phyloP scores from a whole-genome alignment of 2,888 invertebrate genomes.

The Drosophila cracens region DNA sequence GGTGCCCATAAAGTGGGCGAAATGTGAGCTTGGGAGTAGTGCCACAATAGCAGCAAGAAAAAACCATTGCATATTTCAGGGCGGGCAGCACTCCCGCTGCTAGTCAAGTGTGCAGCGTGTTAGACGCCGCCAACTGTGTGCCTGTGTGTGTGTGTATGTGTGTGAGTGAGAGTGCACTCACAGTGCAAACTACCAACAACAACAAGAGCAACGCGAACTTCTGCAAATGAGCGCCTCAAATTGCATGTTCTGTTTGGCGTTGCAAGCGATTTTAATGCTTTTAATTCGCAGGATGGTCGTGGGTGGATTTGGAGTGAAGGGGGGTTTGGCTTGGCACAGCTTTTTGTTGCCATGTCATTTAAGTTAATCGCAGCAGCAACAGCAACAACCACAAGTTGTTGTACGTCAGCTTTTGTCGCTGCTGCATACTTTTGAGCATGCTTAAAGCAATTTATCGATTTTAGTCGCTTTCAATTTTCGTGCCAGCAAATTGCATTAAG shows the following conservation, averaged over 20 bases:
- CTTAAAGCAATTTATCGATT: conserved; percentile 60
- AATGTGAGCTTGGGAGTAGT: conserved; percentile 58
- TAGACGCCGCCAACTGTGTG: conserved; percentile 32
- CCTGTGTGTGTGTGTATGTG: conserved; percentile 17
- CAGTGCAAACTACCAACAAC: conserved; percentile 32
- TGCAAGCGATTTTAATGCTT: conserved; percentile 70
- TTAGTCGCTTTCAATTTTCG: conserved; percentile 33
- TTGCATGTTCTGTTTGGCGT: conserved; percentile 70
- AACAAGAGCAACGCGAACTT: conserved; percentile 28
- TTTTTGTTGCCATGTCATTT: conserved; percentile 54
- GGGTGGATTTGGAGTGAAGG: background rate
- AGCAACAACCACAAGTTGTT: conserved; percentile 34
- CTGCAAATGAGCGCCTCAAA: conserved; percentile 55
- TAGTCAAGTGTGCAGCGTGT: conserved; percentile 58
- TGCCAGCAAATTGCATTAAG: conserved; percentile 46
- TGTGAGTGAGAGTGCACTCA: conserved; percentile 25
- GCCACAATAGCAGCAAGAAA: conserved; percentile 49
- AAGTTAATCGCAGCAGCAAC: conserved; percentile 36
- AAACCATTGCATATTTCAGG: conserved; percentile 69
- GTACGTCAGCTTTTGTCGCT: conserved; percentile 13
- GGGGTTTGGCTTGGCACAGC: conserved; percentile 6
- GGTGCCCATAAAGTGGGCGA: conserved; percentile 74
- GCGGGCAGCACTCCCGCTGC: conserved; percentile 58
- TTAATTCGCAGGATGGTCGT: conserved; percentile 47
- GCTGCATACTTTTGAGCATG: conserved; percentile 42